phyloP scores from a whole-genome alignment of 2,113 vertebrate species.

The Ranitomeya variabilis region DNA sequence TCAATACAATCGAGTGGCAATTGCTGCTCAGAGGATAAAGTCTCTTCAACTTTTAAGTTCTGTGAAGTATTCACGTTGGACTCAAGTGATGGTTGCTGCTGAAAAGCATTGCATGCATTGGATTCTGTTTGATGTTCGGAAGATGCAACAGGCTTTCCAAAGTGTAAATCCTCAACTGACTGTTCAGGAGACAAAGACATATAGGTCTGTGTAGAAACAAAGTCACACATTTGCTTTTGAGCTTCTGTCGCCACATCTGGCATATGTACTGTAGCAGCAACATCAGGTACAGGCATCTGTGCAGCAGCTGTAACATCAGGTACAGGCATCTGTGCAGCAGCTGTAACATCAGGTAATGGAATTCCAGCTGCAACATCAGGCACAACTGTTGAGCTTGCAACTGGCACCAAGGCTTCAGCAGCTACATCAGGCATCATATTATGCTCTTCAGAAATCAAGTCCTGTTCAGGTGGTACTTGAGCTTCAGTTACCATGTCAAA shows the following conservation, averaged over 20 bases:
- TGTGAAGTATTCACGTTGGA: not conserved
- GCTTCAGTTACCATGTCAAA: constrained; percentile 21
- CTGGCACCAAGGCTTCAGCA: constrained; percentile 2
- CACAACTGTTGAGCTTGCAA: constrained; percentile 9
- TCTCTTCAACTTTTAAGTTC: not conserved
- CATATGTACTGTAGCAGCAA: constrained; percentile 11
- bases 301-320: constrained; percentile 10
- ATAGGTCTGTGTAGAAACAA: not conserved
- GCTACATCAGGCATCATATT: constrained; percentile 4
- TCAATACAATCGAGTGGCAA: not conserved
- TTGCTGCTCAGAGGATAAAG: not conserved
- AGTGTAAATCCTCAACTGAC: not conserved
- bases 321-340: constrained; percentile 20
- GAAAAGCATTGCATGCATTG: not conserved
- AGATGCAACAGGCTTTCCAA: not conserved
- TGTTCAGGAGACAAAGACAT: not conserved
- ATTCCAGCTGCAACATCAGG: constrained; percentile 34
- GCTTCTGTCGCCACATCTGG: constrained; percentile 12
- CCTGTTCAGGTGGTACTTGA: constrained; percentile 27
- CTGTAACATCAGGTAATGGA: constrained; percentile 24
- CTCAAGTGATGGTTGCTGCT: not conserved
- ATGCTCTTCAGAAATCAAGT: not conserved
- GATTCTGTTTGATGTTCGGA: not conserved
- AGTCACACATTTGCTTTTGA: not conserved
- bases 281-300: constrained; percentile 9